Evolutionary conservation across 53 echinoderm and acorn worm species (phyloP).

Genomic region (Holothuria scabra): DNA sequence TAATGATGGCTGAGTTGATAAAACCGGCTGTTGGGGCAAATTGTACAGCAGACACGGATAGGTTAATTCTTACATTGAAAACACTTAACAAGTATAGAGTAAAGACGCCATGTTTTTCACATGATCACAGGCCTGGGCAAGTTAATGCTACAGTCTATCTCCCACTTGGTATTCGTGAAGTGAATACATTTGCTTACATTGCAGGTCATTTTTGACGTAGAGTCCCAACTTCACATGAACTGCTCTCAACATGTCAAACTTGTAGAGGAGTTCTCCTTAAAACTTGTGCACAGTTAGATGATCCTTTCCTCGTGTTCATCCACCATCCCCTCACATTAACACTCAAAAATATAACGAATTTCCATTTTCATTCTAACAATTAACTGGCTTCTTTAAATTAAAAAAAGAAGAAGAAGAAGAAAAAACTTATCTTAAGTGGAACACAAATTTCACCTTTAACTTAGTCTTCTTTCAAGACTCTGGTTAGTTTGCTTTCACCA

Average conservation of each 20-base stretch:
- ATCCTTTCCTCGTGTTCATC: slow-evolving; percentile 43
- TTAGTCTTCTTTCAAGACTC: too few species aligned
- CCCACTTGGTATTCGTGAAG: too few species aligned
- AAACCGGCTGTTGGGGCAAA: slow-evolving; percentile 49
- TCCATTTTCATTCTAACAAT: too few species aligned
- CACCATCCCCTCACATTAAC: slow-evolving; percentile 6
- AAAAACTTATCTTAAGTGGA: too few species aligned
- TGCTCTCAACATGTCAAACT: slow-evolving; percentile 19
- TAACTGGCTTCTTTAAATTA: too few species aligned
- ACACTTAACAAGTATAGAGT: background rate
- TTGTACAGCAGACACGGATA: slow-evolving; percentile 49
- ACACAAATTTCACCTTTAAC: too few species aligned
- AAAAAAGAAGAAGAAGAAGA: too few species aligned
- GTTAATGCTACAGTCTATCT: background rate
- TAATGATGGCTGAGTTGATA: slow-evolving; percentile 59
- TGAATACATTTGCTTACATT: too few species aligned
- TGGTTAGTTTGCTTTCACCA: too few species aligned
- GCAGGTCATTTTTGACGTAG: too few species aligned
- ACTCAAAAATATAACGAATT: too few species aligned
- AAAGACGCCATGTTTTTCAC: background rate
- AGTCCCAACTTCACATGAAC: slow-evolving; percentile 21
- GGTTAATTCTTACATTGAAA: slow-evolving; percentile 32
- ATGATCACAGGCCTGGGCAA: slow-evolving; percentile 8
- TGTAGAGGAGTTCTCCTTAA: slow-evolving; percentile 44
- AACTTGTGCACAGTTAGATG: slow-evolving; percentile 20